A percentile compares a stretch with the other conserved stretches of the same genome.
phyloP scores from a whole-genome alignment of 2,888 invertebrate genomes.

The Rutpela maculata region DNA sequence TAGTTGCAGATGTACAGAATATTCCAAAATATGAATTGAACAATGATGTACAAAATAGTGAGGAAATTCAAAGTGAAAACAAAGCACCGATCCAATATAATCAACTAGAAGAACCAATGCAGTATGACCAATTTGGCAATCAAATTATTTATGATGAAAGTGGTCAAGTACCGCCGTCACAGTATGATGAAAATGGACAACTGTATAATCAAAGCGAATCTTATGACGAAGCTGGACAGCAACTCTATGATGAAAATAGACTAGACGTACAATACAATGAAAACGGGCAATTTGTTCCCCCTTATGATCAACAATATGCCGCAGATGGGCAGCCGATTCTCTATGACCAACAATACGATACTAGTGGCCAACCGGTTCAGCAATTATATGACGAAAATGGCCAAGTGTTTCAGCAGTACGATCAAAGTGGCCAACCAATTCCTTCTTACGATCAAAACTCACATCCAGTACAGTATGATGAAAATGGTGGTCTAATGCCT shows the following conservation, averaged over 20 bases:
- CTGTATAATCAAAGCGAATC: conserved; percentile 55
- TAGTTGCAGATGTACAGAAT: background rate
- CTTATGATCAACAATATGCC: conserved; percentile 51
- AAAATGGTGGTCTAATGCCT: conserved; percentile 59
- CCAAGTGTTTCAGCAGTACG: conserved; percentile 58
- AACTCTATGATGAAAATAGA: conserved; percentile 58
- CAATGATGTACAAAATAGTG: background rate
- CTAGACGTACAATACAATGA: conserved; percentile 55
- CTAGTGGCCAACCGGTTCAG: conserved; percentile 56
- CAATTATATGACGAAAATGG: conserved; percentile 58
- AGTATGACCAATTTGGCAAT: conserved; percentile 54
- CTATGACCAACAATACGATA: conserved; percentile 61
- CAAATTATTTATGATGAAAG: conserved; percentile 59
- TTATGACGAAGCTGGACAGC: conserved; percentile 59
- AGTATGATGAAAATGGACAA: conserved; percentile 59
- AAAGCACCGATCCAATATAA: conserved; percentile 45
- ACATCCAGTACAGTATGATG: conserved; percentile 56
- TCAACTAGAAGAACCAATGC: conserved; percentile 45
- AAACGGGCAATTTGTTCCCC: conserved; percentile 53
- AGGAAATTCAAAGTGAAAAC: conserved; percentile 13
- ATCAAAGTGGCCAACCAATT: conserved; percentile 58
- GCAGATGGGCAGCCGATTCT: conserved; percentile 56
- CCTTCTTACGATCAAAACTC: conserved; percentile 59
- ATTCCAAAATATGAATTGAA: background rate
- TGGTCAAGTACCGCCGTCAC: conserved; percentile 54